Base-by-base conservation (phyloP, 2,797 vertebrate species). In the Coccyzus lansbergi region DNA sequence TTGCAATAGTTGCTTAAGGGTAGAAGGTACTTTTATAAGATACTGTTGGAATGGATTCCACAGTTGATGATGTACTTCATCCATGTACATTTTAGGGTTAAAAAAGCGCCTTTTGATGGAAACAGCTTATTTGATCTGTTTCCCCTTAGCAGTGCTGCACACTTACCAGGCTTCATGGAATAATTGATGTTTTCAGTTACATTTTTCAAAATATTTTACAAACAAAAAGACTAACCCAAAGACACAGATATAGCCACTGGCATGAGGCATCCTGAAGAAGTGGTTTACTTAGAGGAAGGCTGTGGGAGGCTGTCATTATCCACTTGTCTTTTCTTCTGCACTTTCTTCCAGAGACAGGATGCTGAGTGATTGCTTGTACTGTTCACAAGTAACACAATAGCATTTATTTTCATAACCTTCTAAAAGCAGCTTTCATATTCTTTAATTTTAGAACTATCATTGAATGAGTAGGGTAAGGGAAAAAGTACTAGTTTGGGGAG, bases 371-470 rank as follows among this genome's bases (percentile, higher is more conserved):
- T 76, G 48, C 62, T 1, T 2, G 3, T 49, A 65, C 49, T 68
- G 46, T 90, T 89, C 52, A 74, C 22, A 51, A 29, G 56, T 21
- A 82, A 69, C 38, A 62, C 55, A 67, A 21, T 13, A 65, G 52
- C 25, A 36, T 91, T 91, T 72, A 16, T 82, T 92, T 86, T 70
- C 34, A 31, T 67, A 67, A 52, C 60, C 33, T 87, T 80, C 34
- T 63, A 44, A 85, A 80, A 74, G 38, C 15, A 40, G 4, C 28
- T 48, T 85, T 24, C 11, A 6, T 49, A 15, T 52, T 87, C 59
- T 85, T 79, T 29, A 6, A 3, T 69, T 91, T 79, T 81, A 55
- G 91, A 83, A 10, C 11, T 21, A 13, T 20, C 75, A 4, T 42
- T 33, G 31, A 10, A 53, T 19, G 29, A 70, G n/a, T 33, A 65